Evolutionary conservation across 2,888 invertebrate genomes (phyloP).

Genomic region (Resseliella maxima): DNA sequence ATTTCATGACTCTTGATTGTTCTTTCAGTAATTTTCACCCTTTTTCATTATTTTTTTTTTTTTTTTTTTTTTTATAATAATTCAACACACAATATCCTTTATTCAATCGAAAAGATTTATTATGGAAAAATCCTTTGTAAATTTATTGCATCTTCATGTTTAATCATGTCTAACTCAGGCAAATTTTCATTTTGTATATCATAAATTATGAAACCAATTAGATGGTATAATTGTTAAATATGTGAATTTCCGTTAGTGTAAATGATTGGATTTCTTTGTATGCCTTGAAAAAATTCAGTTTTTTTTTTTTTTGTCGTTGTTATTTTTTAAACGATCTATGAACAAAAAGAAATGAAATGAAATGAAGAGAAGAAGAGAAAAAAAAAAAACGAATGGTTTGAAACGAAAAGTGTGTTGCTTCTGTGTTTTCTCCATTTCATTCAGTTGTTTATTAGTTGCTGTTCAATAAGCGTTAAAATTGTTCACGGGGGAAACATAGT

Average conservation of each 20-base stretch:
- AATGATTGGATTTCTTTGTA: neutral
- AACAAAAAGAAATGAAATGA: neutral
- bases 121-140: too few species aligned
- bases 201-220: neutral
- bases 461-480: slow-evolving; percentile 42
- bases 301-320: neutral
- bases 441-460: neutral
- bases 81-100: too few species aligned
- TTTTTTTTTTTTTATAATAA: too few species aligned
- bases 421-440: too few species aligned
- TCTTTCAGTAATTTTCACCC: too few species aligned
- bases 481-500: slow-evolving; percentile 41
- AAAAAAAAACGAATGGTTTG: neutral
- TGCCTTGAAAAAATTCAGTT: neutral
- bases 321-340: neutral
- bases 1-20: too few species aligned
- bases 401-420: neutral
- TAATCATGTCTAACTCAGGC: too few species aligned
- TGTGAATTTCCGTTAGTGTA: neutral
- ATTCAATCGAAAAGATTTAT: too few species aligned
- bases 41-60: too few species aligned
- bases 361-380: neutral
- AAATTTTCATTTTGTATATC: neutral
- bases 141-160: too few species aligned
- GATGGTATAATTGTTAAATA: neutral